A percentile compares a stretch with the other conserved stretches of the same genome.
Conservation (phyloP, 2,888 invertebrate species). For the Ormyrus nitidulus region DNA sequence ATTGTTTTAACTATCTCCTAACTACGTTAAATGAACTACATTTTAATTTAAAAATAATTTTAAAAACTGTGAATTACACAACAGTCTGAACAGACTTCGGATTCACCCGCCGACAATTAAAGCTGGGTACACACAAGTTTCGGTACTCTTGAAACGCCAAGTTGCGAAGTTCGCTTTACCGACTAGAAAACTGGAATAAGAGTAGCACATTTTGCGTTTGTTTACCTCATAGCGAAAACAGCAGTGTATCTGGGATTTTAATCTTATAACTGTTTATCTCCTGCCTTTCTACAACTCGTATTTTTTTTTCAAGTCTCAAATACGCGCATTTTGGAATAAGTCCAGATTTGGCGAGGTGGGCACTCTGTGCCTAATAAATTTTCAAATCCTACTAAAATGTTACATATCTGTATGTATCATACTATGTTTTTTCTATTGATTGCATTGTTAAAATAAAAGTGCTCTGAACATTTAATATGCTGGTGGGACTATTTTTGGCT, state of each 20-base stretch:
- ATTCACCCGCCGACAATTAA: no score
- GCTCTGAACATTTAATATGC: neutral
- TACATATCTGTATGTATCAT: neutral
- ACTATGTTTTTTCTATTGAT: neutral
- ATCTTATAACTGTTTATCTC: constrained; percentile 10
- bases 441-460: neutral
- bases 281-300: neutral
- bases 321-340: neutral
- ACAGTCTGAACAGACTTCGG: no score
- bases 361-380: neutral
- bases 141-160: neutral
- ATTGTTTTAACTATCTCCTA: no score
- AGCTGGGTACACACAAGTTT: neutral
- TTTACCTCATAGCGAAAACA: constrained; percentile 39
- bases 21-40: no score
- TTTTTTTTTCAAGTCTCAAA: neutral
- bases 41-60: no score
- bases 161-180: neutral
- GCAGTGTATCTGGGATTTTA: constrained; percentile 22
- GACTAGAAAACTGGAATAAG: neutral
- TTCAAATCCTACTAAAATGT: neutral
- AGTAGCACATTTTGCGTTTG: constrained; percentile 35
- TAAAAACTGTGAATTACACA: no score
- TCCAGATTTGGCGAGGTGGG: neutral
- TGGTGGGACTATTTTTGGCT: neutral